A percentile compares a stretch with the other conserved stretches of the same genome.
Evolutionary conservation across 1,140 invertebrate genomes (phyloP).

Genomic region (Colletes latitarsis): DNA sequence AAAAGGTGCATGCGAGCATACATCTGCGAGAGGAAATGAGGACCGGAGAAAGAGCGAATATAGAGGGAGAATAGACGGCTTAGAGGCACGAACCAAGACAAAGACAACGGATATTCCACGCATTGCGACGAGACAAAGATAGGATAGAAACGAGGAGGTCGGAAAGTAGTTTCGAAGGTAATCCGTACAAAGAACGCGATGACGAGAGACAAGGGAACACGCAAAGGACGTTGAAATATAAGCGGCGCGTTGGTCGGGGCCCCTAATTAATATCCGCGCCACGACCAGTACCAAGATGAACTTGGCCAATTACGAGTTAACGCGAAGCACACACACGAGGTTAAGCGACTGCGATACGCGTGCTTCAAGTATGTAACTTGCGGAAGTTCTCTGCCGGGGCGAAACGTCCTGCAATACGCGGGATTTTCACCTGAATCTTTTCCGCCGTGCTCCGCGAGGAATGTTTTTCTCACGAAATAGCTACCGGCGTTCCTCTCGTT

Average conservation of each 20-base stretch:
- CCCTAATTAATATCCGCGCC: conserved; percentile 54
- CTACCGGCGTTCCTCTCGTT: background rate
- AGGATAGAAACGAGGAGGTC: background rate
- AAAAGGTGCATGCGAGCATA: conserved; percentile 31
- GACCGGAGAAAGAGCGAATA: background rate
- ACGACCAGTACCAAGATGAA: conserved; percentile 26
- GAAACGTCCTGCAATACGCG: too few species aligned
- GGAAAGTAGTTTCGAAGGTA: conserved; percentile 35
- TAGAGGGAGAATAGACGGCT: conserved; percentile 34
- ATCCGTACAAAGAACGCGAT: conserved; percentile 37
- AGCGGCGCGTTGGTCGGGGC: conserved; percentile 21
- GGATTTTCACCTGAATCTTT: background rate
- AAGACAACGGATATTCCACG: conserved; percentile 21
- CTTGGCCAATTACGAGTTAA: conserved; percentile 35
- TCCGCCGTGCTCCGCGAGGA: background rate
- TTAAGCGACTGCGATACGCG: conserved; percentile 3
- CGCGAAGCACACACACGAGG: conserved; percentile 18
- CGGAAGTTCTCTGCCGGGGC: background rate
- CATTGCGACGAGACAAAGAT: conserved; percentile 22
- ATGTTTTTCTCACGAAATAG: conserved; percentile 8
- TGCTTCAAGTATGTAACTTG: background rate
- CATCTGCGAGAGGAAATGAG: conserved; percentile 37
- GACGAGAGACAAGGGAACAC: background rate
- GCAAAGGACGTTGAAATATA: background rate
- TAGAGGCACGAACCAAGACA: conserved; percentile 24